Conservation (phyloP, 1,140 invertebrate genomes). For the Trinorchestia longiramus region DNA sequence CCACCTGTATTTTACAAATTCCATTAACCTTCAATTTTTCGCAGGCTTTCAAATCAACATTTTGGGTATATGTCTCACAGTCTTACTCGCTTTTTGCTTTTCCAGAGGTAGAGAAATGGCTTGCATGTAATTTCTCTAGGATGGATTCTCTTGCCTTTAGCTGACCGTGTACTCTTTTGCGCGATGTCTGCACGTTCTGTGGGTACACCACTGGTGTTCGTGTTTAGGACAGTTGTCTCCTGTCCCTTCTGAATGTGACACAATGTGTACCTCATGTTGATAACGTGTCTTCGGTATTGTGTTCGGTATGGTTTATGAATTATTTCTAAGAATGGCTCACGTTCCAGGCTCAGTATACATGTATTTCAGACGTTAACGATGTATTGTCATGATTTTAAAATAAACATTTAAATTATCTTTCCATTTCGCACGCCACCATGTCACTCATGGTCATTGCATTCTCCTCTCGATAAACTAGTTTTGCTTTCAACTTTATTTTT, state of each 20-base stretch:
- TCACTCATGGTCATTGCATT: too few relatives aligned
- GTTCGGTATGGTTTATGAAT: not conserved
- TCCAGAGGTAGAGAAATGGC: not conserved
- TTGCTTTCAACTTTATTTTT: not conserved
- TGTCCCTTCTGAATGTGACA: not conserved
- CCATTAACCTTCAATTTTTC: not conserved
- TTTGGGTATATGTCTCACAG: not conserved
- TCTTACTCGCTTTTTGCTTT: not conserved
- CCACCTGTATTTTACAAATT: not conserved
- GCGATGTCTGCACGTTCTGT: not conserved
- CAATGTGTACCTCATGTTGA: not conserved
- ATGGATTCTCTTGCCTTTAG: not conserved
- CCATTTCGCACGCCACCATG: too few relatives aligned
- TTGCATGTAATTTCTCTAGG: too few relatives aligned
- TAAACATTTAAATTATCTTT: not conserved
- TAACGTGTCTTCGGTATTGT: not conserved
- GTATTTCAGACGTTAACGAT: not conserved
- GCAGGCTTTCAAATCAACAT: not conserved
- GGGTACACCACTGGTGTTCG: not conserved
- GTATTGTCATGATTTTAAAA: not conserved
- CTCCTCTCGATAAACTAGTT: not conserved
- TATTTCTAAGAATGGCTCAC: not conserved
- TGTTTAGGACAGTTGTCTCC: not conserved
- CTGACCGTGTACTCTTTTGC: not conserved
- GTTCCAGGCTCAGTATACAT: not conserved